Evolutionary conservation across 2,888 invertebrate genomes (phyloP), one percentile per base, ranked within the genome.

Genomic region (Oxystoma pomonae): DNA sequence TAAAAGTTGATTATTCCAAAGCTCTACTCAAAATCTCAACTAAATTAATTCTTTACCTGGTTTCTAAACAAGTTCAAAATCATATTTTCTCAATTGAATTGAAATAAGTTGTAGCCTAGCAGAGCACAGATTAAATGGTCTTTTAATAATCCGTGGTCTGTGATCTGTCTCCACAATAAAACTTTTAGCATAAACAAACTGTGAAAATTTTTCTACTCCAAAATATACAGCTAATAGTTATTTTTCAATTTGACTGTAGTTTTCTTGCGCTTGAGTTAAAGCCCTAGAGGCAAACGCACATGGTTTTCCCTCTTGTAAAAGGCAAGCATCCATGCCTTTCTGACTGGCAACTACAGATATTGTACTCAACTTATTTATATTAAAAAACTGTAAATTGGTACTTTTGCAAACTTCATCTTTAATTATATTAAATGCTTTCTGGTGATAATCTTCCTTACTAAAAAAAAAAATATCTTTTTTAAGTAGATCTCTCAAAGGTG

Each of bases 141-240:
- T 72, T 56, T 71, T 68, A 35, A 69, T 65, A 21, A 68, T 65
- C n/a, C 68, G 50, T 12, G 75, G 74, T 56, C 68, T 69, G 57
- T 75, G 75, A 66, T 76, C 73, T 12, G 70, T 74, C 64, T 74
- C 71, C 22, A 74, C 67, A 16, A 17, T 63, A n/a, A 73, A 61
- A 57, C 55, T 58, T 68, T 58, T 64, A 9, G 71, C 72, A 63
- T 59, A 72, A 22, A 73, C 18, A 66, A 69, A 73, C 55, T 71
- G 69, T 35, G 68, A 52, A 65, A 71, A 74, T 68, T 64, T 69
- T 17, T 58, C 18, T 59, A 68, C 65, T 1, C 70, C 71, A 61
- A n/a, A n/a, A n/a, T n/a, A n/a, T n/a, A n/a, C n/a, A n/a, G n/a
- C n/a, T n/a, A n/a, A n/a, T n/a, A n/a, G n/a, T n/a, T n/a, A n/a